Evolutionary conservation across 2,888 invertebrate genomes (phyloP), one percentile per base, ranked within the genome.

Genomic region (Cheilosia soror): DNA sequence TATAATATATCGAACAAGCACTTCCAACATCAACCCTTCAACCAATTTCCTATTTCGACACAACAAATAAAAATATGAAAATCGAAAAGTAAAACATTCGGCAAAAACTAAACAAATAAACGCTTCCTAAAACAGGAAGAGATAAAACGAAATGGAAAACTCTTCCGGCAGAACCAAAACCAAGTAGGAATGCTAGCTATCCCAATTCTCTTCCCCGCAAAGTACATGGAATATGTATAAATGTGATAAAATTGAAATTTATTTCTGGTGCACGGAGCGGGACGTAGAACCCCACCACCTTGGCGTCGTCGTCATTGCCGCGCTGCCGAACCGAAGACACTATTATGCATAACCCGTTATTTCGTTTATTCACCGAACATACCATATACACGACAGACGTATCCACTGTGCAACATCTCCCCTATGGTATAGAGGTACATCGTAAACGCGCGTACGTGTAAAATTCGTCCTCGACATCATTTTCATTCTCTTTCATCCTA

Each of bases 281-380:
- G 65, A 63, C 49, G 73, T 40, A 51, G 40, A 66, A 42, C 29
- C 42, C 69, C 27, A 31, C 27, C 40, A 11, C 9, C 20, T 20
- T 20, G 20, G 15, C 37, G 40, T 25, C 55, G 55, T 53, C 51
- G 27, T 31, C n/a, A 60, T 44, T 44, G 20, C 15, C 15, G 7
- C 49, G 25, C 44, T 44, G 53, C 27, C 20, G 33, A 55, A 62
- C 71, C 65, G 49, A 84, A 85, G 75, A 76, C 76, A 85, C 85
- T 85, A 77, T 68, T 85, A 81, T 81, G 81, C 81, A 85, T 85
- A 85, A 85, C 85, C 85, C 85, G 81, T 85, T 81, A 85, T 85
- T 85, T 77, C 51, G 76, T 68, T 85, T 81, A 85, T 81, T 85
- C 77, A 76, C 75, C 69, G 58, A 69, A 71, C 63, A 72, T 69